phyloP scores from a whole-genome alignment of 2,797 vertebrate genomes.

The Pipistrellus kuhlii region DNA sequence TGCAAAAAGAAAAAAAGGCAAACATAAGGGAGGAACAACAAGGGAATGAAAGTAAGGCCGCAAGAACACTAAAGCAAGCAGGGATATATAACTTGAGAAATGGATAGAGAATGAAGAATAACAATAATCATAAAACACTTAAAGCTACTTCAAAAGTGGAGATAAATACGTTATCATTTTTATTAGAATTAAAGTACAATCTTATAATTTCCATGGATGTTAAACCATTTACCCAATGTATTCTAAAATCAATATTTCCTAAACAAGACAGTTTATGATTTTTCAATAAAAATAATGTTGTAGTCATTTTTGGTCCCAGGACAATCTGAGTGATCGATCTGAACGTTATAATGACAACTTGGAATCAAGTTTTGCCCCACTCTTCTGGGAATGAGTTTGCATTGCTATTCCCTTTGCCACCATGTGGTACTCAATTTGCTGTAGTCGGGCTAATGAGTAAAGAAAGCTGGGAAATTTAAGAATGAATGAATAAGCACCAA shows the following conservation, averaged over 20 bases:
- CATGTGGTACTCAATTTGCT: not conserved
- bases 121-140: not conserved
- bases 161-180: not conserved
- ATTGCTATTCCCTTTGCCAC: too few relatives aligned
- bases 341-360: not conserved
- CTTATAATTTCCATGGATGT: not conserved
- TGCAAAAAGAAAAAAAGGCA: not conserved
- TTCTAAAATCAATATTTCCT: not conserved
- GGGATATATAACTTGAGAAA: not conserved
- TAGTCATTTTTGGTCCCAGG: conserved; percentile 2
- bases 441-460: not conserved
- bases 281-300: conserved; percentile 20
- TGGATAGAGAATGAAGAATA: not conserved
- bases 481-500: not conserved
- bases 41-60: not conserved
- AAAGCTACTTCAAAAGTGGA: not conserved
- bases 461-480: not conserved
- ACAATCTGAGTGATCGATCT: not conserved
- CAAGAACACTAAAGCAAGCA: not conserved
- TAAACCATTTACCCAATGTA: not conserved
- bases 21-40: not conserved
- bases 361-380: not conserved
- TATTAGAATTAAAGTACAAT: not conserved
- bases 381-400: not conserved
- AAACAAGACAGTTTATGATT: not conserved